Evolutionary conservation across 2,888 invertebrate species (phyloP), one percentile per base, ranked within the genome.

Genomic region (Yponomeuta malinellus): DNA sequence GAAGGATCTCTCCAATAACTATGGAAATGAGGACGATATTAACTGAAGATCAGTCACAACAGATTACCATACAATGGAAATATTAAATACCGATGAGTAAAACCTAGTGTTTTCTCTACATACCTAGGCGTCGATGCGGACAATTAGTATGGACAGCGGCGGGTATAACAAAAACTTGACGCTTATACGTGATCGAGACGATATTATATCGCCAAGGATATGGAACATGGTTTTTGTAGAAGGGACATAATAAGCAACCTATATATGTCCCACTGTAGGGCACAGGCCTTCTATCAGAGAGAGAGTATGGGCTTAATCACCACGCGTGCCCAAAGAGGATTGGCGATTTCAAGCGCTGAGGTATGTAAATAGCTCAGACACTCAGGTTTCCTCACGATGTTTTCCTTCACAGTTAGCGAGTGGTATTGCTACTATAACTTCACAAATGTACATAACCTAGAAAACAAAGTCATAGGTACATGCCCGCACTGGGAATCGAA

Each of bases 61-160:
- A 43, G 5, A 59, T 59, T 59, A 59, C 52, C 52, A 59, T 59
- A 59, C 52, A 59, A 59, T 59, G 52, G 52, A 15, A 9, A 59
- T 59, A 59, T 59, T 59, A 12, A 59, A 59, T 59, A 12, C 52
- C 52, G 15, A 15, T 59, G 15, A 59, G 15, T 59, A 59, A 59
- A 59, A 59, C 52, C 52, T 59, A 59, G 52, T 59, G 52, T 59
- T 59, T 59, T 59, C 52, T 59, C 52, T 59, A 59, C 52, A 59
- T 59, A 15, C 52, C 52, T 59, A 59, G 15, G 52, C 52, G 52
- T 59, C 12, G 52, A 43, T 8, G 43, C 8, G 52, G 15, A 15
- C 52, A 59, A 59, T 59, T 59, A 59, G 52, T 59, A 59, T 59
- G 52, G 52, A 5, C 52, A 59, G 15, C 52, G 15, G 15, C 52